These are phyloP conservation scores for Blomia tropicalis DNA, from an alignment of 2,888 invertebrate species.

Conservation along the genomic window DNA sequence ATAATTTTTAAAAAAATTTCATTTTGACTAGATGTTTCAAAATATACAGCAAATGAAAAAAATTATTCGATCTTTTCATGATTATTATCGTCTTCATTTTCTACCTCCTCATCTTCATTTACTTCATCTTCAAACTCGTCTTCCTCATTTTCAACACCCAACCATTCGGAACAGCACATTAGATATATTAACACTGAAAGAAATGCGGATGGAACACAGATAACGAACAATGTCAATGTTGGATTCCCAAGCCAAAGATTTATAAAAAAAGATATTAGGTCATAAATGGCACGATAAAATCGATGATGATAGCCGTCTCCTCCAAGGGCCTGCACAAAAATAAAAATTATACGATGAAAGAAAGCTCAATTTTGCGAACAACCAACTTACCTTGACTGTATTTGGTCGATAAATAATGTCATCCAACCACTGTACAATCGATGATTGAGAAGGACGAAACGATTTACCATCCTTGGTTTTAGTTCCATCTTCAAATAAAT, in stretches of 20 bases:
- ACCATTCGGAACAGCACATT: conserved; percentile 76
- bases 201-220: conserved; percentile 83
- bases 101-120: conserved; percentile 31
- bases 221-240: conserved; percentile 74
- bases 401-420: background rate
- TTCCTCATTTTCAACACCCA: conserved; percentile 72
- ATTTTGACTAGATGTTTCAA: background rate
- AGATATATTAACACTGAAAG: conserved; percentile 85
- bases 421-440: background rate
- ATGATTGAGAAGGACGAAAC: background rate
- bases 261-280: conserved; percentile 24
- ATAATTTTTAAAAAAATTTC: background rate
- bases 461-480: too few relatives aligned
- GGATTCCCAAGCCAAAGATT: conserved; percentile 83
- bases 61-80: background rate
- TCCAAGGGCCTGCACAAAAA: conserved; percentile 52
- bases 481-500: conserved; percentile 51
- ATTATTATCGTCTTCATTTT: too few relatives aligned
- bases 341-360: conserved; percentile 16
- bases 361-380: background rate
- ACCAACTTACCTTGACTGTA: background rate
- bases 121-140: conserved; percentile 43
- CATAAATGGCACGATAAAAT: conserved; percentile 47
- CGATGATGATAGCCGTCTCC: conserved; percentile 62
- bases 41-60: background rate